phyloP scores from a whole-genome alignment of 2,888 invertebrate genomes.

The Cerceris ruficornis region DNA sequence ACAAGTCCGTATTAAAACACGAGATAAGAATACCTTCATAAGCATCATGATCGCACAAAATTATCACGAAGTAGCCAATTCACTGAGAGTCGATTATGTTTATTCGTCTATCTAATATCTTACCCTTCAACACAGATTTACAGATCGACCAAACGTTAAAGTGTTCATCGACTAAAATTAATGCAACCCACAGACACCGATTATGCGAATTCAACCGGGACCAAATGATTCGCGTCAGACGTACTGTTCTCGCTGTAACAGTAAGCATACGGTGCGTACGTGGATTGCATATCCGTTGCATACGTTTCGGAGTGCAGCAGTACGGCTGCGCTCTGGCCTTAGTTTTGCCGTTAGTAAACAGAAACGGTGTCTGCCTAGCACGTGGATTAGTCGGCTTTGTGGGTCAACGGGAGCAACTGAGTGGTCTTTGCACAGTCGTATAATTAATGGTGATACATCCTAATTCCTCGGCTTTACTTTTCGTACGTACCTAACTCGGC shows the following conservation, averaged over 20 bases:
- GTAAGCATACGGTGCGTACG: slow-evolving; percentile 27
- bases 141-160: slow-evolving; percentile 15
- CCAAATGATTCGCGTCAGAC: neutral
- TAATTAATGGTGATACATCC: slow-evolving; percentile 54
- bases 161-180: slow-evolving; percentile 11
- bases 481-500: slow-evolving; percentile 4
- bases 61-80: no score
- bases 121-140: no score
- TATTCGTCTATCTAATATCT: no score
- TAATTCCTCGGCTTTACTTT: slow-evolving; percentile 32
- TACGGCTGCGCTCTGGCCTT: neutral
- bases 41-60: no score
- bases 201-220: slow-evolving; percentile 12
- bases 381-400: slow-evolving; percentile 57
- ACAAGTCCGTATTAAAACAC: no score
- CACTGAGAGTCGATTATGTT: no score
- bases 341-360: slow-evolving; percentile 8
- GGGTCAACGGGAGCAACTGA: slow-evolving; percentile 35
- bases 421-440: slow-evolving; percentile 16
- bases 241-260: neutral
- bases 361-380: slow-evolving; percentile 36
- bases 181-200: slow-evolving; percentile 14
- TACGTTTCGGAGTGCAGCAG: slow-evolving; percentile 2
- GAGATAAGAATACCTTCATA: no score
- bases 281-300: slow-evolving; percentile 15